Base-by-base conservation (phyloP, 2,888 invertebrate species). In the Phengaris arion region DNA sequence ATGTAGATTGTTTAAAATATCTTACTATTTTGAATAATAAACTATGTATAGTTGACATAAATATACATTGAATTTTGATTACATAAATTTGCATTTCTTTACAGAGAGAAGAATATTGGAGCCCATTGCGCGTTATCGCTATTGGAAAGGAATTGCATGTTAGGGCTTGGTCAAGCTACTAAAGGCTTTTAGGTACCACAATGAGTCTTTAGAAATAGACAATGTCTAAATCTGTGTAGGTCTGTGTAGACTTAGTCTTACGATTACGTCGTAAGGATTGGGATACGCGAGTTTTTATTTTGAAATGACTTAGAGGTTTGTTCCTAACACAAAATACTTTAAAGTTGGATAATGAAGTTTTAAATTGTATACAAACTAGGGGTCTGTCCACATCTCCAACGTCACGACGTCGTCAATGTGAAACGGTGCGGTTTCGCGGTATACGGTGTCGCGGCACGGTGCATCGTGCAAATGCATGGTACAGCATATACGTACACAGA, bases 321-420 rank as follows among this genome's bases (percentile, higher is more conserved):
- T 70, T 70, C 70, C 70, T 70, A 70, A 70, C 70, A 51, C 48
- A 70, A 51, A 48, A 22, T 59, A 59, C 59, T 59, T 59, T 64
- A 64, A 64, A 12, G 64, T 12, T 64, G 9, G 45, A 45, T 12
- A 45, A 45, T 64, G 35, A 6, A 64, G 64, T 64, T 64, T 35
- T 64, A 0, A 64, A 12, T 52, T 35, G 35, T 35, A 35, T 35
- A 35, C 2, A 35, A 35, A 35, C 35, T 35, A 35, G 2, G 35
- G 35, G 35, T 4, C 4, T 35, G 35, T 35, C 35, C 35, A 35
- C 35, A 35, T 35, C 35, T 35, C 35, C 0, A 22, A 35, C 35
- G 35, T 35, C 35, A 3, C 35, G 35, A 35, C 35, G 35, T 35
- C 35, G 35, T 35, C 4, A 35, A 35, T 35, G 2, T 35, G 35